Base-by-base conservation (phyloP, 1,140 invertebrate genomes). In the Lordiphosa stackelbergi region DNA sequence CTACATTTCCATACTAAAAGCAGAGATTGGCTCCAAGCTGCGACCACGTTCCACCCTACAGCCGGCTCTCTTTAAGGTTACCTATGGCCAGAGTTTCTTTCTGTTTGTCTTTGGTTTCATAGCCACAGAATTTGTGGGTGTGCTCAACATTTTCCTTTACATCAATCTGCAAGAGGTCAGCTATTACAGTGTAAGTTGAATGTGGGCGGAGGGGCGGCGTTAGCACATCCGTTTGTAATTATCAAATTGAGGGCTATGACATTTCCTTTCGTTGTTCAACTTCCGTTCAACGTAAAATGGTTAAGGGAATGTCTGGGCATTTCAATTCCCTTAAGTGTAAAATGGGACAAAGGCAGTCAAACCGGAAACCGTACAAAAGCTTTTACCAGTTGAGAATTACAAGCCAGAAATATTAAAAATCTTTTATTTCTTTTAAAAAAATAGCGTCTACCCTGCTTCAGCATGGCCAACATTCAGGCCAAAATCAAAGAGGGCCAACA, bases 1-100 rank as follows among this genome's bases (percentile, higher is more conserved):
- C 90, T 97, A 96, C 91, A 96, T 97, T 89, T 96, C 95, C 8
- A 93, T 96, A 48, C 94, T 97, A 78, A 97, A 97, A 88, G 92
- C 95, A 0, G 95, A 97, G 91, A 92, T 97, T 10, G 95, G 94
- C 3, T 92, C 93, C 56, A 97, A 97, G 88, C 88, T 97, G 28
- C 90, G 94, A 52, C 92, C 95, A 12, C 91, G 93, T 69, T 95
- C 95, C 1, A 89, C 91, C 43, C 90, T 94, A 40, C 92, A 95
- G 86, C 92, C 92, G 9, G 93, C 95, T 1, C 89, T 93, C 11
- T 95, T 97, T 89, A 93, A 92, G 31, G 96, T 96, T 87, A 91
- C 91, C 65, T 97, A 96, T 83, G 95, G 95, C 45, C 96, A 94
- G 88, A 94, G 93, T 46, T 97, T 97, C 88, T 90, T 95, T 16